phyloP scores from a whole-genome alignment of 2,888 invertebrate species.

The Diogma glabrata region DNA sequence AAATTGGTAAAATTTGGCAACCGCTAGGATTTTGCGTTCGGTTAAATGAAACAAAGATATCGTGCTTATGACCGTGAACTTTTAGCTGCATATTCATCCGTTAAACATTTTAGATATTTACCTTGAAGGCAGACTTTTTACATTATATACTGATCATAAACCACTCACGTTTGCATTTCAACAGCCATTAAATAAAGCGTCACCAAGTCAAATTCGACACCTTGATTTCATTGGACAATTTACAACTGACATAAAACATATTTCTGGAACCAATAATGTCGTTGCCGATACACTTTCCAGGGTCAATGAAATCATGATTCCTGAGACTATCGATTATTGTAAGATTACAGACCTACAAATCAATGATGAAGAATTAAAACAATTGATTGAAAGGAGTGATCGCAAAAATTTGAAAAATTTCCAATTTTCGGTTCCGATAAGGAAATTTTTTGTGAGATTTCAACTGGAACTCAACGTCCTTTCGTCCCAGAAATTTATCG shows the following conservation, averaged over 20 bases:
- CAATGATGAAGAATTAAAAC: no score
- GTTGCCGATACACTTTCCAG: background rate
- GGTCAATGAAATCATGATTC: background rate
- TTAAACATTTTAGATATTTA: no score
- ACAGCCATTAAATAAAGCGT: conserved; percentile 21
- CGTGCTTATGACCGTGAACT: conserved; percentile 28
- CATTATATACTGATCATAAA: conserved; percentile 14
- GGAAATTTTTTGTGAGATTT: no score
- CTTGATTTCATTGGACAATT: conserved; percentile 21
- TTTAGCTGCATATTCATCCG: no score
- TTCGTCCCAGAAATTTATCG: no score
- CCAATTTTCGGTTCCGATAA: no score
- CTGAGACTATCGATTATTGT: background rate
- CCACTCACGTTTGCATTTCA: conserved; percentile 22
- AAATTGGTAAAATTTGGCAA: no score
- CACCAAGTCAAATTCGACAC: conserved; percentile 26
- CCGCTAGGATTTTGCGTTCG: no score
- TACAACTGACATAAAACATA: background rate
- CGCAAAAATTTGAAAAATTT: no score
- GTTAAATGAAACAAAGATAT: no score
- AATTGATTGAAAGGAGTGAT: no score
- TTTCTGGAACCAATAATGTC: background rate
- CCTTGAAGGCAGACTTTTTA: conserved; percentile 12
- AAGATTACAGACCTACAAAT: background rate
- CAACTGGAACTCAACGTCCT: no score